Percentiles rank a stretch among this genome's conserved stretches.
Evolutionary conservation across 2,888 invertebrate species (phyloP).

Genomic region (Oscheius sp.): DNA sequence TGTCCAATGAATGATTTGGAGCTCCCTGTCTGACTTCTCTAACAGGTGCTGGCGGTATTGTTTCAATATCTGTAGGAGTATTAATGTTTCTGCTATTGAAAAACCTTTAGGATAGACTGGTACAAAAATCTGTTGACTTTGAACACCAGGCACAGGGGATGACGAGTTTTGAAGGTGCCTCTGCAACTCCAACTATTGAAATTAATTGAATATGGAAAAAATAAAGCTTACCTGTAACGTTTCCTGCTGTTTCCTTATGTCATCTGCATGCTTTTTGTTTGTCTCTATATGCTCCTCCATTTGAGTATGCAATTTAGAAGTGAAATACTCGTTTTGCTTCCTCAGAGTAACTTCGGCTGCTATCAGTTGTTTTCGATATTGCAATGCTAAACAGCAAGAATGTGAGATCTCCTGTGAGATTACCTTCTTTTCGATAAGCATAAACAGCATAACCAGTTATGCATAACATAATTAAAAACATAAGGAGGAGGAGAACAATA

Average conservation of each 20-base stretch:
- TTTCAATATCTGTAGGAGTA: no score
- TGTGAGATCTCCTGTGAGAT: background rate
- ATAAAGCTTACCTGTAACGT: background rate
- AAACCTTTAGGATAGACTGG: constrained; percentile 9
- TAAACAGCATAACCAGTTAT: constrained; percentile 43
- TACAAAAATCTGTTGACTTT: constrained; percentile 36
- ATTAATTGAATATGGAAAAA: background rate
- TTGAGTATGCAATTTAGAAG: constrained; percentile 50
- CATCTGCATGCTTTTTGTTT: constrained; percentile 47
- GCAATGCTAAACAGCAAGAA: constrained; percentile 33
- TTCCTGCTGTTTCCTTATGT: constrained; percentile 50
- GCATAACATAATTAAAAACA: constrained; percentile 34
- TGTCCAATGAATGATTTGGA: no score
- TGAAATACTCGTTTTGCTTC: constrained; percentile 58
- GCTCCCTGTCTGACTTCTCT: no score
- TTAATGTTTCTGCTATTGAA: no score
- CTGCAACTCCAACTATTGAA: constrained; percentile 24
- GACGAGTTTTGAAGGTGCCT: constrained; percentile 36
- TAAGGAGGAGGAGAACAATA: constrained; percentile 36
- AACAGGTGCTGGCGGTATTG: no score
- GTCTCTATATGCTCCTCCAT: constrained; percentile 51
- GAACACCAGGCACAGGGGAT: constrained; percentile 14
- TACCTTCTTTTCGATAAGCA: constrained; percentile 52
- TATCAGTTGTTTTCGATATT: constrained; percentile 32
- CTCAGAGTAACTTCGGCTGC: constrained; percentile 43